phyloP scores from a whole-genome alignment of 2,888 invertebrate species.

The Fissipunctia ypsillon region DNA sequence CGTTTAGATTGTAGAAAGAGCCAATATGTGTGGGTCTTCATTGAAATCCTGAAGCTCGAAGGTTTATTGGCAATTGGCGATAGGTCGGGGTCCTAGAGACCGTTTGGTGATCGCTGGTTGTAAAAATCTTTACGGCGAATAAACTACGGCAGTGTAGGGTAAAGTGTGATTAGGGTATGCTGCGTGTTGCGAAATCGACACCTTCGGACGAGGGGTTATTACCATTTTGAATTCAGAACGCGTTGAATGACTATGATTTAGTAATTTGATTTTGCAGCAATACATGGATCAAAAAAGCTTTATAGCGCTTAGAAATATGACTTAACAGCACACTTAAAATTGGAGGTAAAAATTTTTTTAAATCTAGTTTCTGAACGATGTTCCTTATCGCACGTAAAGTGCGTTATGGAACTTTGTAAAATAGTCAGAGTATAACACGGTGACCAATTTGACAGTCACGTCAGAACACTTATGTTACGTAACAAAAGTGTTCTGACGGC shows the following conservation, averaged over 20 bases:
- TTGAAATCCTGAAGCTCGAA: slow-evolving; percentile 77
- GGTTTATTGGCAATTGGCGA: slow-evolving; percentile 81
- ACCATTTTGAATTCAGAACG: slow-evolving; percentile 56
- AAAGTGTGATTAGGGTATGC: slow-evolving; percentile 85
- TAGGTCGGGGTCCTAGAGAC: slow-evolving; percentile 62
- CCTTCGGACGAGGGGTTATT: slow-evolving; percentile 63
- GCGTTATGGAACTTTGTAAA: too few species aligned
- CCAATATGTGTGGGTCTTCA: slow-evolving; percentile 72
- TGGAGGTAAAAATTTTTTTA: too few species aligned
- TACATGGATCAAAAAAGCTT: background rate
- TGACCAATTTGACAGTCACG: too few species aligned
- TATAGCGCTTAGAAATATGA: background rate
- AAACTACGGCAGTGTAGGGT: slow-evolving; percentile 82
- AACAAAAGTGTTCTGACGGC: too few species aligned
- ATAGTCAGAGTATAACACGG: too few species aligned
- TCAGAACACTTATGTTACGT: too few species aligned
- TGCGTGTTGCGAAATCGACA: slow-evolving; percentile 68
- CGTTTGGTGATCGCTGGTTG: slow-evolving; percentile 79
- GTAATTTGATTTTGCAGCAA: slow-evolving; percentile 13
- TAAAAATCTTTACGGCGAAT: slow-evolving; percentile 88
- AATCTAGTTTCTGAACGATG: too few species aligned
- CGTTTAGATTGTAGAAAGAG: slow-evolving; percentile 69
- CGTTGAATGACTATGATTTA: slow-evolving; percentile 25
- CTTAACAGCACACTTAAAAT: background rate
- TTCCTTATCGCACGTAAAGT: too few species aligned